phyloP scores from a whole-genome alignment of 2,113 vertebrate genomes.

The Gasterosteus nipponicus region DNA sequence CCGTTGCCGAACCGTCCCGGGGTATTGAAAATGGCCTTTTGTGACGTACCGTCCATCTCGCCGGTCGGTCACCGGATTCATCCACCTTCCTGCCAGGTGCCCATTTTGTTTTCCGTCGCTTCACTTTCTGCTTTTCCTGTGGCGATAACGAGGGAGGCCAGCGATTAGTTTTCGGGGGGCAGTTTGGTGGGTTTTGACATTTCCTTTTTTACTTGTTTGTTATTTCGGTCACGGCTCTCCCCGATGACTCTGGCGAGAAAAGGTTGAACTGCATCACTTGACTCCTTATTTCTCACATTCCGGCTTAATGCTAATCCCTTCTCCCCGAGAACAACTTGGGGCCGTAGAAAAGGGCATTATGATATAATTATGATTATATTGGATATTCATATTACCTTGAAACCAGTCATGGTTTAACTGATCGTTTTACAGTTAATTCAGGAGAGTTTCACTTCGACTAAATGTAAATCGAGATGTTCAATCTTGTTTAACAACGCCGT shows the following conservation, averaged over 20 bases:
- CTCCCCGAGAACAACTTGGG: background rate
- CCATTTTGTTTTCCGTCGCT: background rate
- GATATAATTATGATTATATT: too few relatives aligned
- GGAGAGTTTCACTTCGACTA: background rate
- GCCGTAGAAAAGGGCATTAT: background rate
- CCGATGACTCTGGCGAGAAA: background rate
- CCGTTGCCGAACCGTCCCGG: background rate
- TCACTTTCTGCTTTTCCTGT: background rate
- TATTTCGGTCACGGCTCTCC: background rate
- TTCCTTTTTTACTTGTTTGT: background rate
- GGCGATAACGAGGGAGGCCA: background rate
- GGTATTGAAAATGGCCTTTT: conserved; percentile 20
- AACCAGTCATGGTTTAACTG: background rate
- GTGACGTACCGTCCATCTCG: background rate
- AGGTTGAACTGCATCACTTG: background rate
- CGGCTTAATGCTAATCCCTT: background rate
- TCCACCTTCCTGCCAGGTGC: background rate
- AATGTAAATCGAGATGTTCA: background rate
- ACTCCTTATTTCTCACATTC: background rate
- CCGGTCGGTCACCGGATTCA: too few relatives aligned
- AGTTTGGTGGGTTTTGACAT: background rate
- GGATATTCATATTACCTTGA: too few relatives aligned
- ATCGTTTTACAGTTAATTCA: background rate
- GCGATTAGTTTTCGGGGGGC: background rate
- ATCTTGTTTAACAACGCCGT: conserved; percentile 8